phyloP scores from a whole-genome alignment of 1,140 invertebrate genomes.

The Globodera rostochiensis region DNA sequence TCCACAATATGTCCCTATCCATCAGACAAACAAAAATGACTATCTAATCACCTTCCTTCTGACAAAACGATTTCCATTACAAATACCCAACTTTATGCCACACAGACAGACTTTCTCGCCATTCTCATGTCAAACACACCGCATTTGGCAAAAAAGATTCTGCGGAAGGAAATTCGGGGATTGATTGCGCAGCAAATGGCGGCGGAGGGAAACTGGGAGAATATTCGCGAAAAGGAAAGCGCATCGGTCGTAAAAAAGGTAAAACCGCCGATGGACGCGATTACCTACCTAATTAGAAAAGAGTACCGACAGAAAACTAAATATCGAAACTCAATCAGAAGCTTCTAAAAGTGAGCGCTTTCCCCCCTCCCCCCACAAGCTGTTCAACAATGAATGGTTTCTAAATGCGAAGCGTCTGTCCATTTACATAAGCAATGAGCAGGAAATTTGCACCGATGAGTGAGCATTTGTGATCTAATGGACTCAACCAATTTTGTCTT shows the following conservation, averaged over 20 bases:
- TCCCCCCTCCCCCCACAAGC: background rate
- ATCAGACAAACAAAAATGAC: background rate
- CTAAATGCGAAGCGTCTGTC: slow-evolving; percentile 20
- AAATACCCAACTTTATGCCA: background rate
- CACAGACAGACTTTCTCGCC: background rate
- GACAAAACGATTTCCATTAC: background rate
- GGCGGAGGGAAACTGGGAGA: background rate
- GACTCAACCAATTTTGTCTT: background rate
- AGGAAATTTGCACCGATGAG: slow-evolving; percentile 30
- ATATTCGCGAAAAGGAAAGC: slow-evolving; percentile 7
- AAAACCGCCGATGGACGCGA: background rate
- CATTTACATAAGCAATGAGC: slow-evolving; percentile 29
- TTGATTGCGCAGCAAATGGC: slow-evolving; percentile 7
- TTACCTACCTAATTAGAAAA: background rate
- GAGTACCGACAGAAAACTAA: background rate
- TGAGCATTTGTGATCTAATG: background rate
- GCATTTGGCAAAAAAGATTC: slow-evolving; percentile 7
- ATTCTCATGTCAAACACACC: background rate
- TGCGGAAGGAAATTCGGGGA: slow-evolving; percentile 26
- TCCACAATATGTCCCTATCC: background rate
- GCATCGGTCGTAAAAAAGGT: slow-evolving; percentile 11
- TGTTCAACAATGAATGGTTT: slow-evolving; percentile 11
- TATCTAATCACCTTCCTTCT: background rate
- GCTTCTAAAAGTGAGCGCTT: background rate
- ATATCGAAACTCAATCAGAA: background rate